A percentile compares a stretch with the other conserved stretches of the same genome.
Evolutionary conservation across 2,888 invertebrate species (phyloP).

Genomic region (Amphipoea oculea): DNA sequence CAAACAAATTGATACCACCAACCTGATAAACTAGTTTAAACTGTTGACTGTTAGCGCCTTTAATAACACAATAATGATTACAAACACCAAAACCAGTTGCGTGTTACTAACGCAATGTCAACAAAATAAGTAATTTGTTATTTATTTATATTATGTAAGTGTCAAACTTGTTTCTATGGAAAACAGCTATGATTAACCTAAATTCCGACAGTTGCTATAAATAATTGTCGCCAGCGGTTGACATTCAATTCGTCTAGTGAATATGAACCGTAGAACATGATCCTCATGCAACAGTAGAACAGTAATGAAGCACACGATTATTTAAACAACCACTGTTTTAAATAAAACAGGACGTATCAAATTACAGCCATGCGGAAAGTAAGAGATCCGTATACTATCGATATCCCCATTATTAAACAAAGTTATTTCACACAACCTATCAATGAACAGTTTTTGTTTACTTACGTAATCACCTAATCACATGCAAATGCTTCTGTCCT

Average conservation of each 20-base stretch:
- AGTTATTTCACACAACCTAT: slow-evolving; percentile 19
- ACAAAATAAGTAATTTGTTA: slow-evolving; percentile 37
- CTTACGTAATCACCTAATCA: slow-evolving; percentile 4
- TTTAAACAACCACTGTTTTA: slow-evolving; percentile 27
- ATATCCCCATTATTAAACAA: slow-evolving; percentile 29
- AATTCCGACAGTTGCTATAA: slow-evolving; percentile 15
- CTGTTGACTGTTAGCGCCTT: slow-evolving; percentile 10
- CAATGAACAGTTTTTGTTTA: slow-evolving; percentile 10
- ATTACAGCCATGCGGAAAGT: slow-evolving; percentile 29
- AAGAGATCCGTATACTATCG: neutral
- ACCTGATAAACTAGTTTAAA: slow-evolving; percentile 41
- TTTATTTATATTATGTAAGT: slow-evolving; percentile 11
- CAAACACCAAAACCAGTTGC: slow-evolving; percentile 42
- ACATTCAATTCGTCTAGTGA: slow-evolving; percentile 24
- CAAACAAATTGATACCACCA: slow-evolving; percentile 23
- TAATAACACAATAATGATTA: slow-evolving; percentile 13
- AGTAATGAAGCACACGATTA: slow-evolving; percentile 2
- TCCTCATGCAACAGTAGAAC: neutral
- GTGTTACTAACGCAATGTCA: slow-evolving; percentile 21
- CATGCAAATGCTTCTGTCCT: slow-evolving; percentile 16
- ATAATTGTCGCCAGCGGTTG: slow-evolving; percentile 7
- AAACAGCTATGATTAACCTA: slow-evolving; percentile 43
- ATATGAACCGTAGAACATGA: slow-evolving; percentile 7
- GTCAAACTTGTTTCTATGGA: slow-evolving; percentile 26
- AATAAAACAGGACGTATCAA: slow-evolving; percentile 32